Conservation (phyloP, 2,113 vertebrate genomes). For the Hippopotamus amphibius region DNA sequence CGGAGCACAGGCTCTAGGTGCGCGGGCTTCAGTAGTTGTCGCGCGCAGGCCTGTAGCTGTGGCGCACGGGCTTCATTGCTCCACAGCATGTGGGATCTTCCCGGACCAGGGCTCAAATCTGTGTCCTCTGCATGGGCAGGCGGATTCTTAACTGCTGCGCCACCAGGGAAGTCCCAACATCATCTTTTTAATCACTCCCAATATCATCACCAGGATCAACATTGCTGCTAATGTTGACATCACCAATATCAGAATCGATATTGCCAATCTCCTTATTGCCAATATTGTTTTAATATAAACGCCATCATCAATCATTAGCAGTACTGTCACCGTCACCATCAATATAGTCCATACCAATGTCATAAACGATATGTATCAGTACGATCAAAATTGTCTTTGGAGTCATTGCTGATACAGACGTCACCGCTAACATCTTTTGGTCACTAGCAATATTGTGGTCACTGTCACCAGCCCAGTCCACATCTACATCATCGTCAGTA, state of each 20-base stretch:
- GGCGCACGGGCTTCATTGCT: too few relatives aligned
- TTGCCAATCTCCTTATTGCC: background rate
- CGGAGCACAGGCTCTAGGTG: too few relatives aligned
- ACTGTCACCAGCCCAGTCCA: background rate
- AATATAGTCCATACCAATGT: background rate
- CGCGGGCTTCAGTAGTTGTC: too few relatives aligned
- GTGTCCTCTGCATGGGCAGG: too few relatives aligned
- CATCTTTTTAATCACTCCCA: background rate
- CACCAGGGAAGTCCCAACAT: background rate
- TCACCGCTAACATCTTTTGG: background rate
- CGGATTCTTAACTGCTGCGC: too few relatives aligned
- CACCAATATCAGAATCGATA: background rate
- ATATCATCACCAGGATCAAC: background rate
- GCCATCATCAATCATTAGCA: background rate
- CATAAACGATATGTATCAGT: background rate
- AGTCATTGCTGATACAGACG: background rate
- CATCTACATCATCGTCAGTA: background rate
- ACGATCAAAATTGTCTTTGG: background rate
- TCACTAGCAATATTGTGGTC: background rate
- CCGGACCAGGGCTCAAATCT: too few relatives aligned
- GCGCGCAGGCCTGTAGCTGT: too few relatives aligned
- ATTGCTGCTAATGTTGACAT: background rate
- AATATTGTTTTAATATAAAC: background rate
- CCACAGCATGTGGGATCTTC: too few relatives aligned
- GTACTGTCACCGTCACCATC: background rate